phyloP scores from a whole-genome alignment of 1,140 invertebrate species.

The Saccostrea cuccullata region DNA sequence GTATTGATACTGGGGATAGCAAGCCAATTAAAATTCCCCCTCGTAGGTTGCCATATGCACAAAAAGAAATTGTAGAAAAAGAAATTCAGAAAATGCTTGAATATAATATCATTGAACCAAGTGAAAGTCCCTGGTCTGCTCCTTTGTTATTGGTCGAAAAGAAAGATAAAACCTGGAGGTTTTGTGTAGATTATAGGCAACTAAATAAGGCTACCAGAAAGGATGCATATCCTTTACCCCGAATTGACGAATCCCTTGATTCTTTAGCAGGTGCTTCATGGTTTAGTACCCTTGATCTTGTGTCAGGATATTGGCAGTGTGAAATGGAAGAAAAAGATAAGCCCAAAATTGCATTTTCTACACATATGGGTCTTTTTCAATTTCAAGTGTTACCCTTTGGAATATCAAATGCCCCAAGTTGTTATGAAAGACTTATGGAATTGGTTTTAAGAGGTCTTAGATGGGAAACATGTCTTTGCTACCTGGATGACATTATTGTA shows the following conservation, averaged over 20 bases:
- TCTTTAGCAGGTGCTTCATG: constrained; percentile 39
- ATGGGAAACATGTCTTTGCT: no score
- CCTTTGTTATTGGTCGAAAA: constrained; percentile 80
- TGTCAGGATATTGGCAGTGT: constrained; percentile 50
- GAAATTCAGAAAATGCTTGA: constrained; percentile 63
- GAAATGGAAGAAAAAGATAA: constrained; percentile 47
- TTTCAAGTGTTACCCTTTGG: constrained; percentile 63
- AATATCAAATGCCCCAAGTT: constrained; percentile 22
- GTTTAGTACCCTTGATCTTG: constrained; percentile 48
- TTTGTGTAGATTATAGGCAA: constrained; percentile 80
- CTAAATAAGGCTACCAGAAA: constrained; percentile 59
- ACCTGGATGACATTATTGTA: no score
- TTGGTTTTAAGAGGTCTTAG: no score
- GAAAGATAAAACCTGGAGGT: constrained; percentile 75
- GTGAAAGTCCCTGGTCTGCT: constrained; percentile 79
- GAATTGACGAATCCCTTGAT: constrained; percentile 51
- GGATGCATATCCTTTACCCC: constrained; percentile 54
- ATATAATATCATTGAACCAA: constrained; percentile 73
- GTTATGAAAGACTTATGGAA: no score
- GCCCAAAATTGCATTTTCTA: constrained; percentile 49
- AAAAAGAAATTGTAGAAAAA: constrained; percentile 42
- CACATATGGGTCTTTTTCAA: constrained; percentile 54
- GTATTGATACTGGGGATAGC: constrained; percentile 41
- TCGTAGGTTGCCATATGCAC: constrained; percentile 41
- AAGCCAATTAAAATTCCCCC: constrained; percentile 47